Evolutionary conservation across 2,888 invertebrate genomes (phyloP).

Genomic region (Plagiodera versicolora): DNA sequence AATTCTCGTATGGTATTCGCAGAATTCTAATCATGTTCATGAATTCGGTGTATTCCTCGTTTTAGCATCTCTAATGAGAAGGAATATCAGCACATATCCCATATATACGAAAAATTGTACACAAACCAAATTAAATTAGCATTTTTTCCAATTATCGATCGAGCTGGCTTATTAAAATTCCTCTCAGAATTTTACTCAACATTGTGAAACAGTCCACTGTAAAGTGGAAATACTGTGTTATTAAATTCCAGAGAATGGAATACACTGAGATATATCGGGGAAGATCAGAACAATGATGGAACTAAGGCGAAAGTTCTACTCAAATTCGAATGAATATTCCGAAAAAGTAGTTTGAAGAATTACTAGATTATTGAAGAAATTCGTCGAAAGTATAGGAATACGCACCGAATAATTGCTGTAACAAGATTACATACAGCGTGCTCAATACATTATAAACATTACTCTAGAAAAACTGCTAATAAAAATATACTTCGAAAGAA

Average conservation of each 20-base stretch:
- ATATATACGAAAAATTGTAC: slow-evolving; percentile 8
- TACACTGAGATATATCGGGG: background rate
- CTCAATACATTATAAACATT: too few species aligned
- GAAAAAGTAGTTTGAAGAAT: too few species aligned
- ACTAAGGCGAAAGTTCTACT: too few species aligned
- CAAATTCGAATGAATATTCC: too few species aligned
- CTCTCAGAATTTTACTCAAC: slow-evolving; percentile 11
- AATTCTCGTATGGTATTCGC: background rate
- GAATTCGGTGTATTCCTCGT: background rate
- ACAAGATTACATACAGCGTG: too few species aligned
- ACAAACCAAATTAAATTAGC: background rate
- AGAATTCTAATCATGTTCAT: background rate
- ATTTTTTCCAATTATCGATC: slow-evolving; percentile 10
- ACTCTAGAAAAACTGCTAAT: too few species aligned
- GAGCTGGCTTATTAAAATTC: slow-evolving; percentile 13
- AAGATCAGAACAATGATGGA: background rate
- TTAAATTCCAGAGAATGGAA: slow-evolving; percentile 6
- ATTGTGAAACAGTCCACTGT: slow-evolving; percentile 15
- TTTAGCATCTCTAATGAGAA: slow-evolving; percentile 13
- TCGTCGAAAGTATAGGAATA: too few species aligned
- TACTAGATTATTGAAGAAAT: too few species aligned
- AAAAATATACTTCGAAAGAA: too few species aligned
- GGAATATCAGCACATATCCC: slow-evolving; percentile 8
- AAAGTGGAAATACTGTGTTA: slow-evolving; percentile 18
- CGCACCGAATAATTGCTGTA: too few species aligned